Evolutionary conservation across 2,888 invertebrate genomes (phyloP).

Genomic region (Lithophane semibrunnea): DNA sequence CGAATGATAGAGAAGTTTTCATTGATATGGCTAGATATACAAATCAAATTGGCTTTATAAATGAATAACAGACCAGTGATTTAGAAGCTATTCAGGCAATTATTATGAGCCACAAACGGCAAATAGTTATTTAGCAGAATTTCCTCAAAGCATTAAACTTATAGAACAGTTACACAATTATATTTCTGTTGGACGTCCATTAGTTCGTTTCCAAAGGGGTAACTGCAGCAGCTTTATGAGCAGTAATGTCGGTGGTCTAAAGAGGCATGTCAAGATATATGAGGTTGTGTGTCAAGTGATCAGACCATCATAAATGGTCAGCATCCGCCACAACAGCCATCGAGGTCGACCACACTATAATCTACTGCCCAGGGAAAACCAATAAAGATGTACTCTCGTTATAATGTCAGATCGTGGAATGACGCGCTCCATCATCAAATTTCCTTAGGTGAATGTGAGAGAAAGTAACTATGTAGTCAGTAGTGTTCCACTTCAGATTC

Average conservation of each 20-base stretch:
- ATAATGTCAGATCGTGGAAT: constrained; percentile 36
- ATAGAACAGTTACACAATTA: constrained; percentile 21
- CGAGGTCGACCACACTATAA: constrained; percentile 47
- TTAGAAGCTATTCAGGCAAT: constrained; percentile 3
- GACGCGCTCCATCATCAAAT: constrained; percentile 57
- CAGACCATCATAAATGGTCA: constrained; percentile 41
- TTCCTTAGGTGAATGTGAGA: constrained; percentile 56
- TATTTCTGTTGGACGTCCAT: constrained; percentile 1
- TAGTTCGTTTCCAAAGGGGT: constrained; percentile 33
- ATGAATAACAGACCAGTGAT: constrained; percentile 8
- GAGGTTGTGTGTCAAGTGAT: constrained; percentile 45
- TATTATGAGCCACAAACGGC: constrained; percentile 13
- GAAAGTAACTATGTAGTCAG: constrained; percentile 50
- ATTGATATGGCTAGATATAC: background rate
- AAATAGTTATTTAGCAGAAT: constrained; percentile 35
- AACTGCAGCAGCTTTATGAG: constrained; percentile 18
- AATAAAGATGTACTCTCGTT: constrained; percentile 35
- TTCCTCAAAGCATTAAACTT: constrained; percentile 44
- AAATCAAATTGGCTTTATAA: constrained; percentile 12
- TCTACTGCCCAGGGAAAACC: constrained; percentile 36
- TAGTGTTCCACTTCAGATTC: constrained; percentile 40
- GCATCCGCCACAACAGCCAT: constrained; percentile 55
- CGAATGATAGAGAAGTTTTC: background rate
- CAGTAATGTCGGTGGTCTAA: constrained; percentile 16
- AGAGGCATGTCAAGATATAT: constrained; percentile 21